phyloP scores from a whole-genome alignment of 2,888 invertebrate species.

The Nemotelus nigrinus region DNA sequence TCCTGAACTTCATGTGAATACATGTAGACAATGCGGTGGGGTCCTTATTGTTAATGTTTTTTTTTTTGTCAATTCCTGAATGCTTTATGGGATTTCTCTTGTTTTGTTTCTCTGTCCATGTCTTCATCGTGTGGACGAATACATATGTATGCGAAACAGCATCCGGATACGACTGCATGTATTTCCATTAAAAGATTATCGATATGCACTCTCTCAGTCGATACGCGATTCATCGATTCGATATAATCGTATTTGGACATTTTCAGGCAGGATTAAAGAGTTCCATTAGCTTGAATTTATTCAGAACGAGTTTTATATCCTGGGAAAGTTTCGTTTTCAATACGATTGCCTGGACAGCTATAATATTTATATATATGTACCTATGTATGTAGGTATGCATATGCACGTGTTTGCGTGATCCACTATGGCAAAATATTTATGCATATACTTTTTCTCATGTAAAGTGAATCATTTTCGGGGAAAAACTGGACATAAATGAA shows the following conservation, averaged over 20 bases:
- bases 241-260: background rate
- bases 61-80: no score
- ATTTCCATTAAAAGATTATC: slow-evolving; percentile 28
- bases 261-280: slow-evolving; percentile 19
- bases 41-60: no score
- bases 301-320: background rate
- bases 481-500: no score
- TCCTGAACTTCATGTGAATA: no score
- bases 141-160: no score
- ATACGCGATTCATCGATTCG: background rate
- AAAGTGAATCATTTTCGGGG: no score
- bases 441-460: background rate
- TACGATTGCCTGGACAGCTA: background rate
- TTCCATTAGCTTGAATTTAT: slow-evolving; percentile 25
- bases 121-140: no score
- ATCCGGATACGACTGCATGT: background rate
- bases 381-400: background rate
- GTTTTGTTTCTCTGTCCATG: no score
- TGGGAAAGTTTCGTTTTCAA: background rate
- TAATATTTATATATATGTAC: background rate
- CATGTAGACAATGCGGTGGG: no score
- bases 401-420: background rate
- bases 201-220: slow-evolving; percentile 14
- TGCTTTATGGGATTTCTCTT: no score
- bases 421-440: background rate